phyloP scores from a whole-genome alignment of 2,113 vertebrate genomes.

The Natator depressus region DNA sequence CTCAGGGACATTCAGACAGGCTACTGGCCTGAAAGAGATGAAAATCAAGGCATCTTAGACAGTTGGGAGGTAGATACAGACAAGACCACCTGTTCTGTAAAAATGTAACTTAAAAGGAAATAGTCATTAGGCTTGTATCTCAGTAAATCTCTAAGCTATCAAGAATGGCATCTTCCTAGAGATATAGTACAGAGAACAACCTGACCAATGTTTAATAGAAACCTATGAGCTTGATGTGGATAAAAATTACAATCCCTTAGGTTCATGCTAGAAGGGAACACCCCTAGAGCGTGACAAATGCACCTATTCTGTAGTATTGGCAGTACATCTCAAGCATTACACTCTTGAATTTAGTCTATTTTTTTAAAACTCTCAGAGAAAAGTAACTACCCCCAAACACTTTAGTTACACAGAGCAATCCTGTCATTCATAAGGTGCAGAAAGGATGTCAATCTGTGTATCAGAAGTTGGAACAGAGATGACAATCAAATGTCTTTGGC shows the following conservation, averaged over 20 bases:
- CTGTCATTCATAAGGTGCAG: not conserved
- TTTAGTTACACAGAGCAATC: not conserved
- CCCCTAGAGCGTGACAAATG: not conserved
- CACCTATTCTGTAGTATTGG: not conserved
- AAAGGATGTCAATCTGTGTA: constrained; percentile 12
- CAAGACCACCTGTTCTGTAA: too few relatives aligned
- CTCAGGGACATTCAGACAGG: not conserved
- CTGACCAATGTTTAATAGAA: not conserved
- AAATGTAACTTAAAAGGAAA: too few relatives aligned
- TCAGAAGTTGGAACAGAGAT: constrained; percentile 50
- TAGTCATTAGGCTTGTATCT: too few relatives aligned
- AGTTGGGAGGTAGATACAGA: too few relatives aligned
- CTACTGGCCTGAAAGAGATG: not conserved
- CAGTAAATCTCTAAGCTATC: too few relatives aligned
- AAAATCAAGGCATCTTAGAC: too few relatives aligned
- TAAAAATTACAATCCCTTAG: not conserved
- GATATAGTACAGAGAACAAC: not conserved
- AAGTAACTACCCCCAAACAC: not conserved
- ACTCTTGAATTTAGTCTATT: not conserved
- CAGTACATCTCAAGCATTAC: too few relatives aligned
- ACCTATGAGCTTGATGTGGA: not conserved
- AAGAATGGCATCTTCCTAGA: not conserved
- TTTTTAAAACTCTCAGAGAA: not conserved
- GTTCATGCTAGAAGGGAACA: not conserved
- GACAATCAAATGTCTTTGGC: constrained; percentile 68